Evolutionary conservation across 2,113 vertebrate species (phyloP).

Genomic region (Noturus placidus): DNA sequence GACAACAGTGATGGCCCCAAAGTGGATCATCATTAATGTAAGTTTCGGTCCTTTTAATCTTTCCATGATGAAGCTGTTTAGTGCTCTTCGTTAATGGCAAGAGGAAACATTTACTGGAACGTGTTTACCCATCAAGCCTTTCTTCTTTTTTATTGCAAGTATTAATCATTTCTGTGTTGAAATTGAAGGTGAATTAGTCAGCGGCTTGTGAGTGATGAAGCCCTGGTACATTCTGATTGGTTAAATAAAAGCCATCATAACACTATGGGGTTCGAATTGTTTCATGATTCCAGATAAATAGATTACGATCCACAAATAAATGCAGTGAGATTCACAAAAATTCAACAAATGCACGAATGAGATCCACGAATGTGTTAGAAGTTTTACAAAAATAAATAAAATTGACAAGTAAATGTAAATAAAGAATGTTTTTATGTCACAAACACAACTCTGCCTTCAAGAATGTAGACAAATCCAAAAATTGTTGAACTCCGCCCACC

Average conservation of each 20-base stretch:
- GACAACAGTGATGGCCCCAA: neutral
- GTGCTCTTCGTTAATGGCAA: neutral
- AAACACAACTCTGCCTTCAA: too few species aligned
- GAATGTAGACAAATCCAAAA: too few species aligned
- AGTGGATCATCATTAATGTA: neutral
- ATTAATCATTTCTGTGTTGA: neutral
- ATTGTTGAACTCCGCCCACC: too few species aligned
- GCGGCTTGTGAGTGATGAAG: neutral
- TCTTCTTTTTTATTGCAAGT: neutral
- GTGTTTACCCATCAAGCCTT: neutral
- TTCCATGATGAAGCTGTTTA: neutral
- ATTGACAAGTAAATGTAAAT: too few species aligned
- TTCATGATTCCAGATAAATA: too few species aligned
- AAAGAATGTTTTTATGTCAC: too few species aligned
- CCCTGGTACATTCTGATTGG: neutral
- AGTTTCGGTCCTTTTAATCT: neutral
- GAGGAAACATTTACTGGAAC: neutral
- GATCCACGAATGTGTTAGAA: too few species aligned
- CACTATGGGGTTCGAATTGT: neutral
- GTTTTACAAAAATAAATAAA: too few species aligned
- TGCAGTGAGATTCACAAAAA: too few species aligned
- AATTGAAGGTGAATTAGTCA: neutral
- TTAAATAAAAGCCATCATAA: neutral
- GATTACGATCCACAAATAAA: too few species aligned
- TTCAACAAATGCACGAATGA: too few species aligned